phyloP scores from a whole-genome alignment of 2,113 vertebrate species.

The Otocyon megalotis region DNA sequence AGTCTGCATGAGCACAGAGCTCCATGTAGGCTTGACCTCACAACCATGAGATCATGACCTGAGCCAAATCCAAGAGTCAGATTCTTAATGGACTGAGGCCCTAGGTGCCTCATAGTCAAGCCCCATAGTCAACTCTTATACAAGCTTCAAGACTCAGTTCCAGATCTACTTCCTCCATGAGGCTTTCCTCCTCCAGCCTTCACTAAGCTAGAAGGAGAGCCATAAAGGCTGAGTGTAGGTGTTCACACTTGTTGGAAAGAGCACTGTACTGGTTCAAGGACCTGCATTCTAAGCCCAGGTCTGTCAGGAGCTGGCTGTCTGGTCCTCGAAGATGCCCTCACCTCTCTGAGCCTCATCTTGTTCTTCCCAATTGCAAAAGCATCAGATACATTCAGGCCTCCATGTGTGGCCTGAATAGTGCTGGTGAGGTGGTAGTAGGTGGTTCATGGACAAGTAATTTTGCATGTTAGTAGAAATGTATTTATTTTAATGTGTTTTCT shows the following conservation, averaged over 20 bases:
- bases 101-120: background rate
- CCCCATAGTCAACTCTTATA: background rate
- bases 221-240: background rate
- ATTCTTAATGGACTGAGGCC: background rate
- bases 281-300: background rate
- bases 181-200: background rate
- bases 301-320: background rate
- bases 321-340: background rate
- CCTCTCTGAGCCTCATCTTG: background rate
- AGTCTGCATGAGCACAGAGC: background rate
- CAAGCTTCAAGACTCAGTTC: background rate
- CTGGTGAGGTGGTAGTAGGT: background rate
- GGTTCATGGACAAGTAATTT: background rate
- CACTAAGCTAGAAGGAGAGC: background rate
- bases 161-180: background rate
- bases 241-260: background rate
- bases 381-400: background rate
- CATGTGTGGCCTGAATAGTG: too few species aligned
- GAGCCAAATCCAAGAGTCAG: background rate
- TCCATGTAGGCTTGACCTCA: background rate
- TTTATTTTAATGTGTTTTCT: conserved; percentile 29
- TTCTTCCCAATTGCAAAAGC: background rate
- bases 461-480: background rate
- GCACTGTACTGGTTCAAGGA: background rate
- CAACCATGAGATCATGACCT: background rate